Percentiles rank a stretch among this genome's conserved stretches.
These are phyloP conservation scores for Oryzias curvinotus DNA, from an alignment of 2,113 vertebrate species.

Conservation along the genomic window DNA sequence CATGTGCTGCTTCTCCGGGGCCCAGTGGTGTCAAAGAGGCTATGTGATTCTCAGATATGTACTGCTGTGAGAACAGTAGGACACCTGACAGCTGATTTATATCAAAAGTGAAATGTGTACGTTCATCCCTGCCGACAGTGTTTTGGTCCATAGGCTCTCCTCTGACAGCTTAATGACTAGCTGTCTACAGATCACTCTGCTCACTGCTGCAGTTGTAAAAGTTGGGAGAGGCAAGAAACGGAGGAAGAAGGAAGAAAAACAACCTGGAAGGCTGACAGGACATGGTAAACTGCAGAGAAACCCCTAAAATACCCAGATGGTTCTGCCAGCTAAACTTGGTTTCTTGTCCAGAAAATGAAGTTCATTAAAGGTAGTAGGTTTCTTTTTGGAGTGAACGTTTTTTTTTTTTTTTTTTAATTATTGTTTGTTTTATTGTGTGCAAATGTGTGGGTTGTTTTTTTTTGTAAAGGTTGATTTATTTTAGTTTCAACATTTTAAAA, in stretches of 20 bases:
- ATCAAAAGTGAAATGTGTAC: constrained; percentile 39
- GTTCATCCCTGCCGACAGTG: constrained; percentile 44
- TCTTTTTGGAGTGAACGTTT: too few relatives aligned
- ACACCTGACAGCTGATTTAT: constrained; percentile 46
- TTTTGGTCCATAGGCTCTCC: constrained; percentile 40
- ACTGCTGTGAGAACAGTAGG: constrained; percentile 11
- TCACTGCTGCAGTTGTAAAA: constrained; percentile 22
- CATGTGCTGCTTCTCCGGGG: neutral
- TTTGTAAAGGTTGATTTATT: too few relatives aligned
- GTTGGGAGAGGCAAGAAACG: constrained; percentile 2
- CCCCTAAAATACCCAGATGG: constrained; percentile 36
- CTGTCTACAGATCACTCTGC: constrained; percentile 60
- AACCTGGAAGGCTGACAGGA: constrained; percentile 32
- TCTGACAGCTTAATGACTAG: constrained; percentile 67
- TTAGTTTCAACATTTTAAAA: too few relatives aligned
- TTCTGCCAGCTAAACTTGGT: constrained; percentile 41
- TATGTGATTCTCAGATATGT: constrained; percentile 10
- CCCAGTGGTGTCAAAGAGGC: constrained; percentile 6
- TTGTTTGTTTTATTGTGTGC: too few relatives aligned
- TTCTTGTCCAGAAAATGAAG: neutral
- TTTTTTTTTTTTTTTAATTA: too few relatives aligned
- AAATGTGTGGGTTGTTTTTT: too few relatives aligned
- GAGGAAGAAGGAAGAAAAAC: constrained; percentile 24
- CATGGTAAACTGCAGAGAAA: constrained; percentile 13
- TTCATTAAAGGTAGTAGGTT: too few relatives aligned